Evolutionary conservation across 2,113 vertebrate genomes (phyloP), one percentile per base, ranked within the genome.

Genomic region (Centropristis striata): DNA sequence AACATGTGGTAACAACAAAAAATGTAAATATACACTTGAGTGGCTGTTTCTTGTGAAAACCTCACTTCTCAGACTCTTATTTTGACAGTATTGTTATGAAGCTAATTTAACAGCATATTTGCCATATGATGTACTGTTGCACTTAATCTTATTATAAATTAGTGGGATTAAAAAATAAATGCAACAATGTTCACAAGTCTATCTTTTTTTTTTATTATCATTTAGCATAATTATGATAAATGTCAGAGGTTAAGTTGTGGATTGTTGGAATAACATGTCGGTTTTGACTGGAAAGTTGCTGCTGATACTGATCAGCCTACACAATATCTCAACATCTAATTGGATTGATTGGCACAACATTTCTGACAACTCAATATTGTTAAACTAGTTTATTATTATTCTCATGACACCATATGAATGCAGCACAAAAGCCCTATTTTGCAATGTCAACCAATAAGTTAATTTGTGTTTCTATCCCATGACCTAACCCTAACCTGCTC

Each of bases 71-170:
- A 67, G 25, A 68, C 23, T 27, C 15, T 44, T 80, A 64, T 67
- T 44, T 70, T 71, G 66, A 84, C 80, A 71, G 61, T 64, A 80
- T 81, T 87, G 49, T 63, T 51, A 53, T 46, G 12, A 42, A 49
- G 59, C 2, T 41, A 60, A 69, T 78, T 76, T 50, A 2, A 86
- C 13, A 36, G 27, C 28, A 64, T 42, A 68, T 71, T 10, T 79
- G 1, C 41, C 2, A 6, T 49, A 7, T 10, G 44, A 70, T 63
- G 16, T 59, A 23, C 44, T 78, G 32, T 32, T 67, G 63, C 54
- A 67, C 42, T 51, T 80, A 67, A 59, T 49, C 50, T 25, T 81
- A 58, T 70, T 78, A 64, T 80, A 18, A 50, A 76, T 3, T 78
- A 39, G n/a, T 71, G 50, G 27, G 32, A 85, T 77, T 77, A 81